A percentile compares a stretch with the other conserved stretches of the same genome.
phyloP scores from a whole-genome alignment of 1,140 invertebrate species.

The Drosophila varians region DNA sequence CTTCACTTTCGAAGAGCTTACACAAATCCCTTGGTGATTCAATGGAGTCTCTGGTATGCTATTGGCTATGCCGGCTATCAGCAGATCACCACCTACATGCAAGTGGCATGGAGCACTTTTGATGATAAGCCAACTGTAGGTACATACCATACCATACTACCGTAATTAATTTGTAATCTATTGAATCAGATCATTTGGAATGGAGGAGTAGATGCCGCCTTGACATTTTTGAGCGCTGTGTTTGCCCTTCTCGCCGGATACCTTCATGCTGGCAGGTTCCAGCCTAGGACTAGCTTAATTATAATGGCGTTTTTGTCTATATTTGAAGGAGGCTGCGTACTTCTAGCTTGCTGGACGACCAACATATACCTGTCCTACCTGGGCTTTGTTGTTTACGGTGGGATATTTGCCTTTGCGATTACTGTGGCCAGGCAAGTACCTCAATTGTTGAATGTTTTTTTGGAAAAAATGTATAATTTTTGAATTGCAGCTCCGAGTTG shows the following conservation, averaged over 20 bases:
- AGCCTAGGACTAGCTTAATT: constrained; percentile 39
- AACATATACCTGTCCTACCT: constrained; percentile 89
- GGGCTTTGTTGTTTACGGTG: constrained; percentile 90
- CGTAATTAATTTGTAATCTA: neutral
- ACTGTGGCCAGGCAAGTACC: constrained; percentile 91
- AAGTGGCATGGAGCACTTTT: constrained; percentile 90
- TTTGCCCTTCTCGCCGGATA: constrained; percentile 85
- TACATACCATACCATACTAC: neutral
- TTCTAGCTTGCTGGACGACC: constrained; percentile 86
- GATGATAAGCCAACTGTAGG: constrained; percentile 63
- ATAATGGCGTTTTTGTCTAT: constrained; percentile 84
- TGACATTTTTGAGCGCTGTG: constrained; percentile 89
- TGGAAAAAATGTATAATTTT: neutral
- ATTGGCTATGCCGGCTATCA: constrained; percentile 91
- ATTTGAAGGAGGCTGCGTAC: constrained; percentile 87
- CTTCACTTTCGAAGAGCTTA: constrained; percentile 90
- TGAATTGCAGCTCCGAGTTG: constrained; percentile 90
- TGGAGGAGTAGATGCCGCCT: constrained; percentile 90
- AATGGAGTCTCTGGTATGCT: constrained; percentile 95
- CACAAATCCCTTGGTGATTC: constrained; percentile 88
- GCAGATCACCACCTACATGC: constrained; percentile 91
- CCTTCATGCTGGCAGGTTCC: constrained; percentile 61
- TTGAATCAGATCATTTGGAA: constrained; percentile 56
- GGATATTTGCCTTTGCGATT: constrained; percentile 92
- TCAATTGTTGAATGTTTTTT: too few species aligned